Percentiles rank a stretch among this genome's conserved stretches.
Evolutionary conservation across 2,113 vertebrate species (phyloP).

Genomic region (Vombatus ursinus): DNA sequence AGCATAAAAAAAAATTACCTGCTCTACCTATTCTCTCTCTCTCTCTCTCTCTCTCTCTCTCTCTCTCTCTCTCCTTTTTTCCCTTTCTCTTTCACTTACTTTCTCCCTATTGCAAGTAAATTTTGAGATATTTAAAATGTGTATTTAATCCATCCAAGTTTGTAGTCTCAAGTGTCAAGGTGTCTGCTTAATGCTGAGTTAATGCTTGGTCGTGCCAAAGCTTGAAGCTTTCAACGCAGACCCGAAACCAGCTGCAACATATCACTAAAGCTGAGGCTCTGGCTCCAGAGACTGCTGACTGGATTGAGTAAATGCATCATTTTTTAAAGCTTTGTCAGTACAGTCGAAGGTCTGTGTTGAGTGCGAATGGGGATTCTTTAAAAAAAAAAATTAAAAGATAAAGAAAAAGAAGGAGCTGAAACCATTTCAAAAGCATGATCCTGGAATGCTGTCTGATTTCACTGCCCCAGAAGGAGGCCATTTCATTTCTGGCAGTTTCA

Average conservation of each 20-base stretch:
- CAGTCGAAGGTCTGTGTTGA: constrained; percentile 42
- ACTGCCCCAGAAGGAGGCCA: constrained; percentile 56
- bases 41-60: not conserved
- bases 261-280: constrained; percentile 58
- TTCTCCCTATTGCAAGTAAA: constrained; percentile 27
- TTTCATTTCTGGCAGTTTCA: constrained; percentile 68
- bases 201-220: constrained; percentile 68
- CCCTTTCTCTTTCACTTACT: not conserved
- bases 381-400: constrained; percentile 39
- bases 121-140: constrained; percentile 61
- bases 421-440: constrained; percentile 71
- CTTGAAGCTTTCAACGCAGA: constrained; percentile 68
- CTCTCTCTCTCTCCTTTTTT: not conserved
- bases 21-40: not conserved
- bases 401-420: constrained; percentile 68
- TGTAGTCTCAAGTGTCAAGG: constrained; percentile 59
- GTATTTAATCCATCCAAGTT: constrained; percentile 69
- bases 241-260: constrained; percentile 72
- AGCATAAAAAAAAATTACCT: not conserved
- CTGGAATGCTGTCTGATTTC: constrained; percentile 38
- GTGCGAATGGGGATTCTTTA: constrained; percentile 57
- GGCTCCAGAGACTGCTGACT: constrained; percentile 64
- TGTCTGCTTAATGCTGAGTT: constrained; percentile 68
- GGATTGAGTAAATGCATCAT: constrained; percentile 33
- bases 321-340: constrained; percentile 72